Evolutionary conservation across 2,888 invertebrate species (phyloP), one percentile per base, ranked within the genome.

Genomic region (Epirrhoe tristata): DNA sequence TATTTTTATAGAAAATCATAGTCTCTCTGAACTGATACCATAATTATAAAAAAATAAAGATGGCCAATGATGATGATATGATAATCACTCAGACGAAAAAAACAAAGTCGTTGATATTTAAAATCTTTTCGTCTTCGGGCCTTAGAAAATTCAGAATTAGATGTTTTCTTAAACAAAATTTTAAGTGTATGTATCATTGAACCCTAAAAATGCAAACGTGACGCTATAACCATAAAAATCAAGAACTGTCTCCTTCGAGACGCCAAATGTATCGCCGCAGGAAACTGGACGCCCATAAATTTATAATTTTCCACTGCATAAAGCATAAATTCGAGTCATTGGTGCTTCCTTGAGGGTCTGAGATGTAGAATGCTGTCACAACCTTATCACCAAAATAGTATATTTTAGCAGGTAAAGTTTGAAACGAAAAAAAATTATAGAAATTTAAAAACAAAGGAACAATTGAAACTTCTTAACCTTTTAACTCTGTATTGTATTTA

Each of bases 301-400:
- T 92, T 93, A 89, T 93, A 83, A 92, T 93, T 93, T 93, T 93
- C 93, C 93, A 88, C 88, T 90, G 91, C 91, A 93, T 93, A 91
- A 93, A 93, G 89, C 93, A 87, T 89, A 91, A 91, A 90, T 89
- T 90, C 91, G 90, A 89, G 89, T 92, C 92, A 91, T 87, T 90
- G 89, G 83, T 88, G 84, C 81, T 91, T 90, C 90, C 88, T 86
- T 76, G 61, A 60, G 79, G 88, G 81, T 50, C 31, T 46, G 58
- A 55, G 68, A 68, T 66, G 7, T 57, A 67, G 52, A 63, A 68
- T 65, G 54, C 46, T 57, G 46, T 36, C n/a, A 31, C 50, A 63
- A 46, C 17, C 67, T 50, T 43, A 12, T 12, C 12, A 69, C 58
- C 52, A 36, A 55, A 17, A 53, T 16, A 51, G 39, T 43, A 12